Percentiles rank a stretch among this genome's conserved stretches.
Evolutionary conservation across 2,888 invertebrate genomes (phyloP).

Genomic region (Spodoptera littoralis): DNA sequence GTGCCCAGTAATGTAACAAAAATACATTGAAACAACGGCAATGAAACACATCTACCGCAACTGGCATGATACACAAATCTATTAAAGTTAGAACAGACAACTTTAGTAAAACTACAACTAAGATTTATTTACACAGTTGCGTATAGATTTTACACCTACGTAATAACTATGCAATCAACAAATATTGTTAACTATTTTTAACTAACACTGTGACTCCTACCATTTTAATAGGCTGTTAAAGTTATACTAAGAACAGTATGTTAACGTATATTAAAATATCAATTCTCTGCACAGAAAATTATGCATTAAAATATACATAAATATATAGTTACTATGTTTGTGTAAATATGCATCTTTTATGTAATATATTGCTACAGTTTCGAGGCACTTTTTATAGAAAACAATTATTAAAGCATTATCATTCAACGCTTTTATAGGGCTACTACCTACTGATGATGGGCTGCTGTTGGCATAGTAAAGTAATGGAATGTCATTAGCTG

Average conservation of each 20-base stretch:
- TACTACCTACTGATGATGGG: constrained; percentile 17
- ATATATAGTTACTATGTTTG: constrained; percentile 8
- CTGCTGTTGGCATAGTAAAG: constrained; percentile 19
- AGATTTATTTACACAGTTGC: constrained; percentile 30
- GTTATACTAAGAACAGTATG: background rate
- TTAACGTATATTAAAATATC: background rate
- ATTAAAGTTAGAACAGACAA: constrained; percentile 6
- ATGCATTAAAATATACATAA: constrained; percentile 7
- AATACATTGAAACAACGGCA: no score
- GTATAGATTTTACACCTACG: constrained; percentile 6
- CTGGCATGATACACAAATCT: background rate
- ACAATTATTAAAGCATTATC: constrained; percentile 11
- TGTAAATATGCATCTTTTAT: constrained; percentile 10
- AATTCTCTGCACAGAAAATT: constrained; percentile 7
- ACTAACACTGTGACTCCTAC: constrained; percentile 10
- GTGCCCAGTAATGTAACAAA: no score
- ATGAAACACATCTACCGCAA: background rate
- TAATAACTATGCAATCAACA: background rate
- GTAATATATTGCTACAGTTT: constrained; percentile 2
- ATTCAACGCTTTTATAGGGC: constrained; percentile 5
- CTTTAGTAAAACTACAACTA: constrained; percentile 12
- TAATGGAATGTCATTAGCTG: constrained; percentile 61
- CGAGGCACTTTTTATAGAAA: constrained; percentile 31
- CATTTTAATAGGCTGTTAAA: constrained; percentile 5
- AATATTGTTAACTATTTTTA: background rate